Evolutionary conservation across 2,797 vertebrate genomes (phyloP), one percentile per base, ranked within the genome.

Genomic region (Todus mexicanus): DNA sequence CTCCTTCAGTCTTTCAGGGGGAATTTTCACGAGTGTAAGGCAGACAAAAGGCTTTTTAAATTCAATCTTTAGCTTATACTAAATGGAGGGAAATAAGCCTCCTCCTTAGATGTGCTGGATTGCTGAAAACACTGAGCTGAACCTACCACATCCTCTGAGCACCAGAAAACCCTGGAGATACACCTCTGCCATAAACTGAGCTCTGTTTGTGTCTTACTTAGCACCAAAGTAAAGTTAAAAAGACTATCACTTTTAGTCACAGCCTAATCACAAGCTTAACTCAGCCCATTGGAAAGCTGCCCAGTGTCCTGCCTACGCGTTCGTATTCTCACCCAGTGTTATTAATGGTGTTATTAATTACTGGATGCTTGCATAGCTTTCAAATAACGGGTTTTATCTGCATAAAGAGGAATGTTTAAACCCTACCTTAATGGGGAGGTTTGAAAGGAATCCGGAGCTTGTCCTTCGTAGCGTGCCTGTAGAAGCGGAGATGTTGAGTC

Each of bases 251-350:
- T 25, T 79, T 89, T 56, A 40, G 6, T 38, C 21, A 45, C n/a
- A 84, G 3, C 18, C 70, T 60, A 35, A 51, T 20, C 31, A 7
- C 21, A 43, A 29, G 3, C 25, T 72, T 25, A 53, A 65, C 42
- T 42, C 26, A 43, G 18, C 7, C 74, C 15, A 4, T 63, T 5
- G 29, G n/a, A 43, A 57, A 40, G 72, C 21, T 26, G 9, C 12
- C 12, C 26, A 1, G 1, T 7, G 5, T 70, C 43, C 11, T 43
- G 68, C 42, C 12, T 14, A 6, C 1, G 1, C n/a, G 1, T 20
- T 11, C 20, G 9, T 12, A 8, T 15, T 54, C 56, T 68, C 60
- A 50, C 17, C 14, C 35, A 1, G 4, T 1, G 4, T 50, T n/a
- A 20, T 21, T 53, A 37, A 45, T 0, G 1, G 16, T 5, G 7